Percentiles rank a stretch among this genome's conserved stretches.
Conservation (phyloP, 2,797 vertebrate species). For the Coregonus suidteri region DNA sequence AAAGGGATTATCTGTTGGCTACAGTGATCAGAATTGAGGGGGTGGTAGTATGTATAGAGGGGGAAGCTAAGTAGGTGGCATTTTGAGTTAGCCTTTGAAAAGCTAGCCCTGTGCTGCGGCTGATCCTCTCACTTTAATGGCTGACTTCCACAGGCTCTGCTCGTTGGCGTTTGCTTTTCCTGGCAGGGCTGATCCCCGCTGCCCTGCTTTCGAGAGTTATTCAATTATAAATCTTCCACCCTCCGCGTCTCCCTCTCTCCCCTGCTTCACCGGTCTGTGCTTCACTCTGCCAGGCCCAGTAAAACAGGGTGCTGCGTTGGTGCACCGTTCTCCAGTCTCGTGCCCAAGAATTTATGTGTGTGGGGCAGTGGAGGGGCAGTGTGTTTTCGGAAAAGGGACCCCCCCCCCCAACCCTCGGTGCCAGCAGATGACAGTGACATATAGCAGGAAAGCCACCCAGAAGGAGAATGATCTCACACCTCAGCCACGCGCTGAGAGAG, state of each 20-base stretch:
- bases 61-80: slow-evolving; percentile 36
- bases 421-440: slow-evolving; percentile 81
- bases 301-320: slow-evolving; percentile 59
- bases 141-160: slow-evolving; percentile 58
- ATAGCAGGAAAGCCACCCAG: slow-evolving; percentile 83
- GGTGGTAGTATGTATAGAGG: neutral
- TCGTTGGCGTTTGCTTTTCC: slow-evolving; percentile 70
- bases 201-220: slow-evolving; percentile 71
- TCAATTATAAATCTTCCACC: slow-evolving; percentile 77
- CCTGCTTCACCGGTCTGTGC: slow-evolving; percentile 56
- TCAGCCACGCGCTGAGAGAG: slow-evolving; percentile 68
- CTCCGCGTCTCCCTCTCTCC: slow-evolving; percentile 37
- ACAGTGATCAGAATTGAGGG: neutral
- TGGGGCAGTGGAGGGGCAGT: no score
- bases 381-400: no score
- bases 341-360: no score
- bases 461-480: slow-evolving; percentile 80
- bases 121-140: slow-evolving; percentile 60
- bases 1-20: neutral
- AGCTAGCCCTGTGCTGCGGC: slow-evolving; percentile 57
- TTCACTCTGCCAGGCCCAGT: slow-evolving; percentile 66
- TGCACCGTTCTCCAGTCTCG: slow-evolving; percentile 59
- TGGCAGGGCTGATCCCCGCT: slow-evolving; percentile 63
- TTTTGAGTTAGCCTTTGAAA: slow-evolving; percentile 62
- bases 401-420: slow-evolving; percentile 66